These are phyloP conservation scores for Caenorhabditis latens DNA, from an alignment of 1,140 invertebrate genomes.

Conservation along the genomic window DNA sequence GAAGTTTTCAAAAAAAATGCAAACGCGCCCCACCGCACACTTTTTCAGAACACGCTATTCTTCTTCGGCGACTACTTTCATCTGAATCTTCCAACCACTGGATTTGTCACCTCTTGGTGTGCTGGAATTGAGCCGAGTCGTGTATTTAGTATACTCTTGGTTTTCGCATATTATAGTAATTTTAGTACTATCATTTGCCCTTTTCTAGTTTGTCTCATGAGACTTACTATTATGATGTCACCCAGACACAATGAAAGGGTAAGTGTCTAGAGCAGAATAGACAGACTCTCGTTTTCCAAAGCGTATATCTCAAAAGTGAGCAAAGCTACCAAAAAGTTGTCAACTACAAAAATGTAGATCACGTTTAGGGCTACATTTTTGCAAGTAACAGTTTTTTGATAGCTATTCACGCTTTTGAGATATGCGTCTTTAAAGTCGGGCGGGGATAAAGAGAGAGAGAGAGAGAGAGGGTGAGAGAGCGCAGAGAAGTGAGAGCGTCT, in stretches of 20 bases:
- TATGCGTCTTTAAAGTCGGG: no score
- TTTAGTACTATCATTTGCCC: neutral
- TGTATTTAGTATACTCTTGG: neutral
- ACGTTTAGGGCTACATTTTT: no score
- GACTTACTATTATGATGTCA: conserved; percentile 48
- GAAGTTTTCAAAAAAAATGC: neutral
- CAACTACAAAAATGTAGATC: no score
- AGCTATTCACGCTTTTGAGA: no score
- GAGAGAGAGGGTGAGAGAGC: no score
- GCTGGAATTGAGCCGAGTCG: conserved; percentile 1
- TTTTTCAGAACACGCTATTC: conserved; percentile 35
- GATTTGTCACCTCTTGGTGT: conserved; percentile 14
- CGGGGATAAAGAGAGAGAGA: no score
- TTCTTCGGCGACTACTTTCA: conserved; percentile 18
- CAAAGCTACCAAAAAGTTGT: no score
- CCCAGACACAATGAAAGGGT: conserved; percentile 33
- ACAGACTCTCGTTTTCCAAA: no score
- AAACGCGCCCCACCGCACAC: neutral
- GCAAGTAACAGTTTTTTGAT: no score
- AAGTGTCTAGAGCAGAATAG: no score
- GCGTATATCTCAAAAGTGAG: no score
- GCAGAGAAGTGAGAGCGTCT: no score
- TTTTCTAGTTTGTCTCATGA: conserved; percentile 21
- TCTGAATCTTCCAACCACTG: conserved; percentile 29
- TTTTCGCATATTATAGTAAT: neutral